Percentiles rank a stretch among this genome's conserved stretches.
phyloP scores from a whole-genome alignment of 2,113 vertebrate genomes.

The Macrotus californicus region DNA sequence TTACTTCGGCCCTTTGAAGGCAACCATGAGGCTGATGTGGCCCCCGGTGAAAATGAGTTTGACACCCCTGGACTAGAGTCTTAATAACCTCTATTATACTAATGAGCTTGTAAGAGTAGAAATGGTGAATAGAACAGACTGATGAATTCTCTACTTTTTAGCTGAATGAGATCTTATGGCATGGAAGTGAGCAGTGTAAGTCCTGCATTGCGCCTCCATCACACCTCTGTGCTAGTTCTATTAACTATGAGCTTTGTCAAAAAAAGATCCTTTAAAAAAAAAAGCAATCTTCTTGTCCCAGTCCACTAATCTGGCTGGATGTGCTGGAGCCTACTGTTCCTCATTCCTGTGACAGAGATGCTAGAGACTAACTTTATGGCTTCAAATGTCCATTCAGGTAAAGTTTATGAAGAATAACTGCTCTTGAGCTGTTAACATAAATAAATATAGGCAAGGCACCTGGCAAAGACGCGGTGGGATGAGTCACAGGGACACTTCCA shows the following conservation, averaged over 20 bases:
- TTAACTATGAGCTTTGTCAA: neutral
- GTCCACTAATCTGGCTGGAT: neutral
- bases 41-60: too few relatives aligned
- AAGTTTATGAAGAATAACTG: constrained; percentile 4
- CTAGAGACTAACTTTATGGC: neutral
- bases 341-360: neutral
- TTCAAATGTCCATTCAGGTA: neutral
- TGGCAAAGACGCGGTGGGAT: neutral
- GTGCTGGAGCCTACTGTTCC: neutral
- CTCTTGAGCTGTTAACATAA: neutral
- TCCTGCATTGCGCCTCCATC: neutral
- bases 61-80: neutral
- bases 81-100: neutral
- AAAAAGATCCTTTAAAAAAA: neutral
- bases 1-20: too few relatives aligned
- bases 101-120: neutral
- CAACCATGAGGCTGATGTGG: too few relatives aligned
- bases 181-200: neutral
- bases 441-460: neutral
- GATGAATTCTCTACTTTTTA: neutral
- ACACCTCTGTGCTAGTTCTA: neutral
- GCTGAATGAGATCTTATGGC: neutral
- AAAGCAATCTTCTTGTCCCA: neutral
- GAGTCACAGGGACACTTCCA: neutral
- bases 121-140: neutral